phyloP scores from a whole-genome alignment of 2,888 invertebrate species.

The Agrilus mali region DNA sequence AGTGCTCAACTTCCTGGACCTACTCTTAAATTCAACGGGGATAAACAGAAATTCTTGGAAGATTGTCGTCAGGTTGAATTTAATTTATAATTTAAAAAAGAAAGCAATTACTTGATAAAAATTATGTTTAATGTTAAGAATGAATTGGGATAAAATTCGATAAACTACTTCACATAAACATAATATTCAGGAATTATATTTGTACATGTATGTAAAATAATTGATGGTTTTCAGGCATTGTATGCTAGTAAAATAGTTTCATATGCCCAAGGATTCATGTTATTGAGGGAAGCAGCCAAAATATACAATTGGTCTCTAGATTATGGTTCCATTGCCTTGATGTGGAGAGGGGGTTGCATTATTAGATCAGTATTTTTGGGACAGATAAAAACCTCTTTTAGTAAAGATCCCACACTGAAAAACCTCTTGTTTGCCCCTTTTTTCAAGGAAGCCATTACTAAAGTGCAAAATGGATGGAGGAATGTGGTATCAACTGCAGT shows the following conservation, averaged over 20 bases:
- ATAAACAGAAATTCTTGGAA: conserved; percentile 69
- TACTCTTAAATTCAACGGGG: conserved; percentile 47
- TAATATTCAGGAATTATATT: not conserved
- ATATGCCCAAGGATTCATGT: conserved; percentile 97
- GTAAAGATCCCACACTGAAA: conserved; percentile 69
- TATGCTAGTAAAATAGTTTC: conserved; percentile 98
- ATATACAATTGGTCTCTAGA: conserved; percentile 90
- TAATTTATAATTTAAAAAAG: not conserved
- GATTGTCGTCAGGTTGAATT: conserved; percentile 53
- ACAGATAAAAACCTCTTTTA: conserved; percentile 87
- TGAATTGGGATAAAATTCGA: not conserved
- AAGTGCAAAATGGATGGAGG: conserved; percentile 75
- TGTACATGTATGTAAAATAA: not conserved
- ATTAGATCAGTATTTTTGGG: conserved; percentile 85
- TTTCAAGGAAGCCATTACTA: conserved; percentile 73
- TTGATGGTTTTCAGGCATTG: conserved; percentile 52
- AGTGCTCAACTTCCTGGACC: conserved; percentile 66
- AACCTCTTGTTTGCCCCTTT: conserved; percentile 89
- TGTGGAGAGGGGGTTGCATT: conserved; percentile 99
- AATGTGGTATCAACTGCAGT: conserved; percentile 62
- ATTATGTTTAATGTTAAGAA: not conserved
- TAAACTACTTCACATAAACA: not conserved
- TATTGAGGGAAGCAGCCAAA: conserved; percentile 83
- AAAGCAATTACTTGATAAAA: not conserved
- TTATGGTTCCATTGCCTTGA: conserved; percentile 94